Evolutionary conservation across 2,888 invertebrate species (phyloP).

Genomic region (Calameuta idolon): DNA sequence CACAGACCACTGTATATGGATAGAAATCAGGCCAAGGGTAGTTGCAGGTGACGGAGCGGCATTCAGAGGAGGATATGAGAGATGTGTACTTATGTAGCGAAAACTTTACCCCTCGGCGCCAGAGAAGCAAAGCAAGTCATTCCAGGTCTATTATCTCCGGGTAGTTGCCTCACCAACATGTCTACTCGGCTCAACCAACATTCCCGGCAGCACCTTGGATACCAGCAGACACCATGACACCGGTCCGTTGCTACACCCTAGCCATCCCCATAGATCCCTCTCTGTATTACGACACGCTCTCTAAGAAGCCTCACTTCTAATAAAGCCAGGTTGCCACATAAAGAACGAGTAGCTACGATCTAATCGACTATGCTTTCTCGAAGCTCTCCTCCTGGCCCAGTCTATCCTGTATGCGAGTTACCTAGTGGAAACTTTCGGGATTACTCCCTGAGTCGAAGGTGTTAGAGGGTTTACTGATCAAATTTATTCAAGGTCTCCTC

Average conservation of each 20-base stretch:
- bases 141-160: conserved; percentile 5
- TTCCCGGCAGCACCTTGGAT: background rate
- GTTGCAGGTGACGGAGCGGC: background rate
- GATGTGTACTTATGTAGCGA: background rate
- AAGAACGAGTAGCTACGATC: background rate
- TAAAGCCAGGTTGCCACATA: conserved; percentile 3
- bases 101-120: conserved; percentile 4
- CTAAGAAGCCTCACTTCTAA: background rate
- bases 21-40: background rate
- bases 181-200: background rate
- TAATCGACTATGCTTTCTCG: background rate
- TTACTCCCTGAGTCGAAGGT: background rate
- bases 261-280: background rate
- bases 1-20: background rate
- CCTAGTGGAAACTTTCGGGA: background rate
- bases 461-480: background rate
- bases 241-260: background rate
- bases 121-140: conserved; percentile 5
- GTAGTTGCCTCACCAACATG: conserved; percentile 1
- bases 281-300: background rate
- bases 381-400: background rate
- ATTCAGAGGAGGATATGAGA: background rate
- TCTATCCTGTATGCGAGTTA: background rate
- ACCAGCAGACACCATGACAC: conserved; percentile 3
- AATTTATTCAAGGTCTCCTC: background rate